Evolutionary conservation across 2,113 vertebrate genomes (phyloP), one percentile per base, ranked within the genome.

Genomic region (Amblyopsis rosae): DNA sequence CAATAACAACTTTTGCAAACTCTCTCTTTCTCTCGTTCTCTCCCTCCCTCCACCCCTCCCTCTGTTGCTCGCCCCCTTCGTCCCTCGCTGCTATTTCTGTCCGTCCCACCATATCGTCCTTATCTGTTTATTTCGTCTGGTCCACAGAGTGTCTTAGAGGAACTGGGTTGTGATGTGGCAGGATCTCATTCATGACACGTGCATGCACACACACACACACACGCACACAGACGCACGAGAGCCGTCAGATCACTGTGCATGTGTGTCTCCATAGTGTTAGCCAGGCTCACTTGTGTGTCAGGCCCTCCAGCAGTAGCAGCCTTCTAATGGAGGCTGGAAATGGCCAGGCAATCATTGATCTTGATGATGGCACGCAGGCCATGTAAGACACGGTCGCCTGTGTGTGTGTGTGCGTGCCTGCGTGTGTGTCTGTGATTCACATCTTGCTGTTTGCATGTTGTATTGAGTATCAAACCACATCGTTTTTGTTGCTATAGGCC

Each of bases 1-100:
- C 90, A 92, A 92, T 92, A 93, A 91, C 89, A 92, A 82, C 84
- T 79, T 85, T 69, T 80, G 74, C 86, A 84, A 77, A 59, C n/a
- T 51, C 62, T 59, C 32, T 17, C 49, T 53, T 58, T 9, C 12
- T 55, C 35, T n/a, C 10, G 11, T 45, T 13, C 61, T 57, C 54
- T 32, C 51, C 16, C 53, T 35, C 35, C 69, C 69, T 54, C 77
- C 67, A 47, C 76, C 56, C 63, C 61, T 58, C 58, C 72, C 64
- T 71, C 57, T 77, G 69, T 50, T 77, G 53, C 74, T 62, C 70
- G 84, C 70, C 72, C 69, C 58, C 59, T 47, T 75, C 83, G 75
- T 56, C 53, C 76, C 59, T 64, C 51, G 70, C 64, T 79, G 62
- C 74, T 8, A 71, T 79, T 87, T 68, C 59, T 0, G 84, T 79